These are phyloP conservation scores for Scleropages formosus DNA, from an alignment of 2,797 vertebrate species.

Conservation along the genomic window DNA sequence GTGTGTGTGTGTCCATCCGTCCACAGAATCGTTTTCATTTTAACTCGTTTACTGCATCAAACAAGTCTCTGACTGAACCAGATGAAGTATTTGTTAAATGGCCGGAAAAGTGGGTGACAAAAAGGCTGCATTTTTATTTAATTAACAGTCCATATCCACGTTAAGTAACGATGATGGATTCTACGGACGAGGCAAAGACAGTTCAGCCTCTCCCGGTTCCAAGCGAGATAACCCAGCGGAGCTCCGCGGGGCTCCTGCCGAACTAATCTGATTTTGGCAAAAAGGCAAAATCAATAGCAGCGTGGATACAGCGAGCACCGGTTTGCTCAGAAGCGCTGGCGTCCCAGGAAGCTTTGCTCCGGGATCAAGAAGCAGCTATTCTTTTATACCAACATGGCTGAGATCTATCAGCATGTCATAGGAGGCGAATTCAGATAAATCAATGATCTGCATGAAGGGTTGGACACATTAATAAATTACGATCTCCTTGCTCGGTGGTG, in stretches of 20 bases:
- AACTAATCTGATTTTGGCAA: background rate
- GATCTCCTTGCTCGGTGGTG: background rate
- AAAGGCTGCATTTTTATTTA: too few species aligned
- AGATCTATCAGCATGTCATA: background rate
- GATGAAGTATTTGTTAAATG: too few species aligned
- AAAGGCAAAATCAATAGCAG: background rate
- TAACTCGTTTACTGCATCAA: too few species aligned
- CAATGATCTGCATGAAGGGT: background rate
- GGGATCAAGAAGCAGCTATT: background rate
- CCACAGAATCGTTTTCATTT: too few species aligned
- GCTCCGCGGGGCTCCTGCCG: background rate
- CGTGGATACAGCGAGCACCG: background rate
- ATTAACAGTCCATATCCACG: too few species aligned
- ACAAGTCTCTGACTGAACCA: too few species aligned
- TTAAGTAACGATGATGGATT: background rate
- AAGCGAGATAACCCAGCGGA: too few species aligned
- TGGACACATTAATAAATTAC: slow-evolving; percentile 18
- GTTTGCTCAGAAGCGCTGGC: background rate
- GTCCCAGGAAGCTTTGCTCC: background rate
- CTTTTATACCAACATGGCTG: background rate
- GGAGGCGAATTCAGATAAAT: slow-evolving; percentile 7
- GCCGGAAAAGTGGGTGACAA: too few species aligned
- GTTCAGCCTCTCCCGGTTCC: too few species aligned
- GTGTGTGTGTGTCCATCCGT: too few species aligned
- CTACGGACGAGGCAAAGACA: background rate